phyloP scores from a whole-genome alignment of 1,140 invertebrate species.

The Aphelinus atriplicis region DNA sequence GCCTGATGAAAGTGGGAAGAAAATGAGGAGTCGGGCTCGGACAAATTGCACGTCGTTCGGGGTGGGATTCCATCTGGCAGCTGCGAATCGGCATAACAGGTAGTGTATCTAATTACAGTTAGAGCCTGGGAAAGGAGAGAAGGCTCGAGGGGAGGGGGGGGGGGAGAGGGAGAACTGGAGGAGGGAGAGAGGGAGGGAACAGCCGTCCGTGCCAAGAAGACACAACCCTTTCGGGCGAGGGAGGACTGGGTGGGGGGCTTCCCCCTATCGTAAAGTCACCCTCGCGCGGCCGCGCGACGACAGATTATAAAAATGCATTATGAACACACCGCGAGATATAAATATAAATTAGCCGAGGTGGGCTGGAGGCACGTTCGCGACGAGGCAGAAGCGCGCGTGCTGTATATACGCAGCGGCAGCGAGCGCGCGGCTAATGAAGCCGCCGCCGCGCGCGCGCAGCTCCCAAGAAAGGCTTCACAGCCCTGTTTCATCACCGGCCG shows the following conservation, averaged over 20 bases:
- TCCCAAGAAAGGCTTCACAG: conserved; percentile 27
- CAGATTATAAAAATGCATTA: conserved; percentile 50
- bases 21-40: no score
- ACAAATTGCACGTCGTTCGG: no score
- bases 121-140: background rate
- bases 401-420: background rate
- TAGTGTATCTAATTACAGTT: conserved; percentile 7
- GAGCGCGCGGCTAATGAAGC: conserved; percentile 37
- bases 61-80: no score
- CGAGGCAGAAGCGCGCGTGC: background rate
- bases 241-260: background rate
- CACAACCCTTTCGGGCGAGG: conserved; percentile 18
- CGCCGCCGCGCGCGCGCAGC: conserved; percentile 6
- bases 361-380: conserved; percentile 40
- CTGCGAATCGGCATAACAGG: background rate
- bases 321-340: conserved; percentile 44
- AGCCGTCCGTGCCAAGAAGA: conserved; percentile 6
- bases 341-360: conserved; percentile 47
- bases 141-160: no score
- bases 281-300: conserved; percentile 31
- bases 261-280: conserved; percentile 36
- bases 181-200: background rate
- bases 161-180: no score
- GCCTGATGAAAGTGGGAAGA: no score
- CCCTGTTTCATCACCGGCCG: conserved; percentile 12